These are phyloP conservation scores for Poecilia gillii DNA, from an alignment of 2,797 vertebrate species.

Conservation along the genomic window DNA sequence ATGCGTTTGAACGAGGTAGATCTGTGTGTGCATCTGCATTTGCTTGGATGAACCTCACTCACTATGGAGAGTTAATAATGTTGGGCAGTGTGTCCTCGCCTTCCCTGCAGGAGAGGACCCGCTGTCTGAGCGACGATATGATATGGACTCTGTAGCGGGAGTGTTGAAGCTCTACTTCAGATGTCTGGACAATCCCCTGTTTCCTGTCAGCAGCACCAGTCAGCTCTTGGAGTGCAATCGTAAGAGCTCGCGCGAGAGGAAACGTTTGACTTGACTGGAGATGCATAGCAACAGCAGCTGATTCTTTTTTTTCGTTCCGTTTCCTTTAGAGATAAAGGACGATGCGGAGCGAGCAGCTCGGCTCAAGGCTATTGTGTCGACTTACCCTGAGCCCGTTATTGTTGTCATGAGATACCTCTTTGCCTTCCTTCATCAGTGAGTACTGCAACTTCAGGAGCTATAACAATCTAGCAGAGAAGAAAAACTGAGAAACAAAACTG, in stretches of 20 bases:
- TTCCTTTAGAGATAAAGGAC: conserved; percentile 82
- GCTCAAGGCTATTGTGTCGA: conserved; percentile 78
- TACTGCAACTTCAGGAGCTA: conserved; percentile 25
- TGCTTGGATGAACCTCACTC: not conserved
- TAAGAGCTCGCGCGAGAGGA: conserved; percentile 58
- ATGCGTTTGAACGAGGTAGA: conserved; percentile 88
- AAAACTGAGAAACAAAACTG: not conserved
- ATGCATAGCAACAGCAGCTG: not conserved
- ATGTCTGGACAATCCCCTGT: conserved; percentile 84
- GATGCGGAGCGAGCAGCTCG: conserved; percentile 76
- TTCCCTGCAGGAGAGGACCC: conserved; percentile 85
- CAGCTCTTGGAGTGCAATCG: conserved; percentile 83
- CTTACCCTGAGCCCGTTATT: conserved; percentile 73
- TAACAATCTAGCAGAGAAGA: not conserved
- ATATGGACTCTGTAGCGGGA: conserved; percentile 89
- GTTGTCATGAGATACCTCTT: conserved; percentile 91
- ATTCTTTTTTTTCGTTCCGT: conserved; percentile 10
- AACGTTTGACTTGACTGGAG: not conserved
- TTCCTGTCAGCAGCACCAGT: conserved; percentile 81
- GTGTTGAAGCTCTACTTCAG: conserved; percentile 91
- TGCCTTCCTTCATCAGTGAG: conserved; percentile 93
- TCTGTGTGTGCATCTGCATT: conserved; percentile 5
- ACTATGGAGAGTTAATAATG: conserved; percentile 58
- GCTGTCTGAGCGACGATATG: conserved; percentile 73
- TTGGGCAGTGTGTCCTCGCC: conserved; percentile 58